phyloP scores from a whole-genome alignment of 2,113 vertebrate species.

The Astatoreochromis straeleni region DNA sequence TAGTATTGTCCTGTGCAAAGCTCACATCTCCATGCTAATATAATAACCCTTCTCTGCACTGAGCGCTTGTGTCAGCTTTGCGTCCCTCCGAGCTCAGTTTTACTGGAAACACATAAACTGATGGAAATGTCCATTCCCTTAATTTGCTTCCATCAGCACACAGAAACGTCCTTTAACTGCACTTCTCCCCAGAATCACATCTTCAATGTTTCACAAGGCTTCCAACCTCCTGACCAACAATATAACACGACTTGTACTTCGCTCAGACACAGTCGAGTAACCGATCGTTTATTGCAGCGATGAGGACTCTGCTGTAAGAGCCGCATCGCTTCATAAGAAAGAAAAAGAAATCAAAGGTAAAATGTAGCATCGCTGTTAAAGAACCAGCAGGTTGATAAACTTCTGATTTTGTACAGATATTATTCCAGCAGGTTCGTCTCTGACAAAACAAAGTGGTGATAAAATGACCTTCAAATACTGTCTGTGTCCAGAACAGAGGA shows the following conservation, averaged over 20 bases:
- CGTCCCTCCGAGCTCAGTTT: neutral
- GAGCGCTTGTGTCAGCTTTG: constrained; percentile 8
- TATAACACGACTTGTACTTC: neutral
- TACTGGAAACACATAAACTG: constrained; percentile 14
- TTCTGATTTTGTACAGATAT: neutral
- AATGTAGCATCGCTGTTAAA: neutral
- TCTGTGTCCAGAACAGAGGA: neutral
- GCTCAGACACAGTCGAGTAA: neutral
- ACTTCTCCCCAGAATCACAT: neutral
- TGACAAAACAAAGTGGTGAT: neutral
- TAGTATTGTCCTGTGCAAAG: constrained; percentile 15
- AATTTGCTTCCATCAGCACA: constrained; percentile 41
- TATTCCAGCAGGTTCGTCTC: neutral
- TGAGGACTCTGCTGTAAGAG: neutral
- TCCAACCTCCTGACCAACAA: neutral
- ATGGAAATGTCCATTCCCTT: constrained; percentile 33
- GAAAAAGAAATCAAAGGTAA: neutral
- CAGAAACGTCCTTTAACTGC: neutral
- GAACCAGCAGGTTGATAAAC: neutral
- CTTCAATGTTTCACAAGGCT: neutral
- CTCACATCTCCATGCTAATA: constrained; percentile 8
- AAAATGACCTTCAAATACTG: neutral
- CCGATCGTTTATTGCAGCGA: neutral
- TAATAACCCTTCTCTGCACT: constrained; percentile 10
- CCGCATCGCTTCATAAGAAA: neutral